Evolutionary conservation across 2,888 invertebrate species (phyloP).

Genomic region (Junonia oenone): DNA sequence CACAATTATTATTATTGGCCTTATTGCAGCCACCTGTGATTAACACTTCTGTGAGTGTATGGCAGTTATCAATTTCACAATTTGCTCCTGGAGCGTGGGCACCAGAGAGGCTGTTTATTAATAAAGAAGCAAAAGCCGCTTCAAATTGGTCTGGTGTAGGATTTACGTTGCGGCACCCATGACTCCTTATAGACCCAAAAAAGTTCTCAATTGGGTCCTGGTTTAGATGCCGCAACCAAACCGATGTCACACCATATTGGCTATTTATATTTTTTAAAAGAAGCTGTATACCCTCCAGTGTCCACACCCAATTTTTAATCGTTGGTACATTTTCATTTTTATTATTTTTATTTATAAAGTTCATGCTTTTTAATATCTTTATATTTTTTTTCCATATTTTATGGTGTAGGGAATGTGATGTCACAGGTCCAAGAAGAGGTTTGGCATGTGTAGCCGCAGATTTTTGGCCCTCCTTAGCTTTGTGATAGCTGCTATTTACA

Average conservation of each 20-base stretch:
- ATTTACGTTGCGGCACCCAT: constrained; percentile 27
- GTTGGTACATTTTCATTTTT: constrained; percentile 20
- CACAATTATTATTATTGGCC: not conserved
- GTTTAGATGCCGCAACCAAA: constrained; percentile 35
- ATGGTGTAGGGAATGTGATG: constrained; percentile 3
- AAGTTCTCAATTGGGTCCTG: constrained; percentile 35
- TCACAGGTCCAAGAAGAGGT: constrained; percentile 20
- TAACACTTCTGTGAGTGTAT: constrained; percentile 5
- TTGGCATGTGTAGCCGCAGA: constrained; percentile 1
- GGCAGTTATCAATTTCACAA: constrained; percentile 23
- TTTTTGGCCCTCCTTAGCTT: constrained; percentile 6
- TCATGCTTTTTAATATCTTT: constrained; percentile 17
- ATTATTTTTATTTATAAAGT: constrained; percentile 17
- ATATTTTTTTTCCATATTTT: not conserved
- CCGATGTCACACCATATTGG: constrained; percentile 26
- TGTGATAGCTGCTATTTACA: constrained; percentile 21
- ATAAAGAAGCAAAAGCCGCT: constrained; percentile 19
- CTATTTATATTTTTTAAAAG: constrained; percentile 12
- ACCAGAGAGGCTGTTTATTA: constrained; percentile 27
- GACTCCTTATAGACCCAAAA: constrained; percentile 32
- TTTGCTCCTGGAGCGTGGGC: constrained; percentile 30
- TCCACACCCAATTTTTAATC: constrained; percentile 29
- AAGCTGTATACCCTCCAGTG: constrained; percentile 14
- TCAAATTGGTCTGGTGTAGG: constrained; percentile 25
- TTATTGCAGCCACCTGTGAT: constrained; percentile 3